phyloP scores from a whole-genome alignment of 2,797 vertebrate genomes.

The Sphenodon punctatus region DNA sequence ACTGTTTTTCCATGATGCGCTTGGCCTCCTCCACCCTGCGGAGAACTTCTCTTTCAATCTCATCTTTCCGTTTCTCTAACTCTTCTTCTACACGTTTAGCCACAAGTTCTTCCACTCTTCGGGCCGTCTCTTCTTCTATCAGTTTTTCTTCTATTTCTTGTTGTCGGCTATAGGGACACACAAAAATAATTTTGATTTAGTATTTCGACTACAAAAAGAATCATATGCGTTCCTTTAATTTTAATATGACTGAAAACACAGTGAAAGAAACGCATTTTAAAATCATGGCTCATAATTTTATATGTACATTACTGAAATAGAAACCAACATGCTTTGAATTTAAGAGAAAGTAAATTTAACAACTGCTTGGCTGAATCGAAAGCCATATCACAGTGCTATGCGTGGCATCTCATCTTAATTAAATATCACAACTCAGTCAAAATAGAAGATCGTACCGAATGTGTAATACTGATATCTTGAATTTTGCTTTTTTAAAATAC shows the following conservation, averaged over 20 bases:
- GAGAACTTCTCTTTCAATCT: constrained; percentile 97
- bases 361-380: background rate
- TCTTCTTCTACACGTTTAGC: constrained; percentile 98
- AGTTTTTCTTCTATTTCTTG: constrained; percentile 99
- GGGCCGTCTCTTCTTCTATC: constrained; percentile 98
- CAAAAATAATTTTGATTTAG: too few species aligned
- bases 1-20: constrained; percentile 99
- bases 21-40: constrained; percentile 98
- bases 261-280: too few species aligned
- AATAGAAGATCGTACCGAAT: background rate
- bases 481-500: rapidly evolving
- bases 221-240: background rate
- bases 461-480: background rate
- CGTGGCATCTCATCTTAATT: background rate
- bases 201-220: too few species aligned
- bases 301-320: too few species aligned
- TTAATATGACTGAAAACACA: rapidly evolving
- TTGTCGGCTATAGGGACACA: constrained; percentile 85
- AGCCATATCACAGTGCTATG: background rate
- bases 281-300: too few species aligned
- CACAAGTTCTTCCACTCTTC: constrained; percentile 97
- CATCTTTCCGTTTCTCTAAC: constrained; percentile 95
- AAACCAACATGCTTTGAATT: background rate
- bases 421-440: background rate
- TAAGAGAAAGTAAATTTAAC: background rate